Evolutionary conservation across 2,113 vertebrate genomes (phyloP).

Genomic region (Gnathonemus longibarbis): DNA sequence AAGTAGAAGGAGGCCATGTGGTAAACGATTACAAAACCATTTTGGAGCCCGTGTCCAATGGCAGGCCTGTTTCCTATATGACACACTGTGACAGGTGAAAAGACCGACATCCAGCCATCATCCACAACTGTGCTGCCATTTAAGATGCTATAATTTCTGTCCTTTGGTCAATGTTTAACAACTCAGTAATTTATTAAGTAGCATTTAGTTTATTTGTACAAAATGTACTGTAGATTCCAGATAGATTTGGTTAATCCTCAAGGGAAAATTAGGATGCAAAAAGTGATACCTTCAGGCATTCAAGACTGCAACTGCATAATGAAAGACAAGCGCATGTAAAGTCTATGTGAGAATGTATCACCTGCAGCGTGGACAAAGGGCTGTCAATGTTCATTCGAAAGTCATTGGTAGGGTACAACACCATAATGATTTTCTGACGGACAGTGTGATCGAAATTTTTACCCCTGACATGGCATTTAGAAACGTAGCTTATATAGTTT

Average conservation of each 20-base stretch:
- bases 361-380: not conserved
- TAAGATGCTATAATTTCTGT: not conserved
- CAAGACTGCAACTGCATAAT: not conserved
- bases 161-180: not conserved
- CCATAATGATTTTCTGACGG: not conserved
- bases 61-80: not conserved
- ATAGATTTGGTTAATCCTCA: not conserved
- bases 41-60: not conserved
- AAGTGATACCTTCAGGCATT: not conserved
- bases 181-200: not conserved
- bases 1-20: not conserved
- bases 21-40: not conserved
- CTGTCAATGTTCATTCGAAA: not conserved
- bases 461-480: not conserved
- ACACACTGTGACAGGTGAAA: not conserved
- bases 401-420: not conserved
- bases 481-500: not conserved
- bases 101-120: not conserved
- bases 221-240: not conserved
- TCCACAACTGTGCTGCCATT: not conserved
- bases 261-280: not conserved
- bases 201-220: not conserved
- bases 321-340: not conserved
- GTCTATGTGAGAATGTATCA: not conserved
- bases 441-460: not conserved